A percentile compares a stretch with the other conserved stretches of the same genome.
Conservation (phyloP, 2,888 invertebrate genomes). For the Hoplodrina ambigua region DNA sequence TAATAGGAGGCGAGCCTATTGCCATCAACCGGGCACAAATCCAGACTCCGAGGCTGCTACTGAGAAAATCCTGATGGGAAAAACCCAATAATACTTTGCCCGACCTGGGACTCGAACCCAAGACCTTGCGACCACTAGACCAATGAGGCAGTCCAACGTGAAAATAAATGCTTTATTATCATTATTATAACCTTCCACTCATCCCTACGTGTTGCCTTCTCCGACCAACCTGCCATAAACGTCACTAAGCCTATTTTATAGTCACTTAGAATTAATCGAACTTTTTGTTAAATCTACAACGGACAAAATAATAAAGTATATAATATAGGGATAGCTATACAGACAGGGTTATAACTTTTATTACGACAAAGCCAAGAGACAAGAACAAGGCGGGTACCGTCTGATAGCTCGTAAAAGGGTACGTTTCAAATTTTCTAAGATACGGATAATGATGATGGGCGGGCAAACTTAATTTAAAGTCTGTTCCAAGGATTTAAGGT, state of each 20-base stretch:
- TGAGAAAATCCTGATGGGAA: too few relatives aligned
- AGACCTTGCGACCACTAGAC: too few relatives aligned
- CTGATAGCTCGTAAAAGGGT: constrained; percentile 63
- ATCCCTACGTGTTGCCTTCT: too few relatives aligned
- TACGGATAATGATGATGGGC: constrained; percentile 63
- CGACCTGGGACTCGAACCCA: too few relatives aligned
- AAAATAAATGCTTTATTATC: too few relatives aligned
- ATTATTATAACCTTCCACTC: too few relatives aligned
- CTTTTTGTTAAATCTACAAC: constrained; percentile 1
- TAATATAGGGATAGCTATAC: constrained; percentile 24
- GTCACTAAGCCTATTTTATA: neutral
- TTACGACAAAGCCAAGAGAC: constrained; percentile 53
- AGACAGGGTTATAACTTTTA: constrained; percentile 55
- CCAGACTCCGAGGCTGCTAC: too few relatives aligned
- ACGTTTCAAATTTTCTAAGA: constrained; percentile 65
- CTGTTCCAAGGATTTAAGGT: constrained; percentile 45
- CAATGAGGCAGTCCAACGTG: too few relatives aligned
- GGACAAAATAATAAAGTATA: constrained; percentile 14
- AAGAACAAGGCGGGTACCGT: constrained; percentile 59
- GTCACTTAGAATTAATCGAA: neutral
- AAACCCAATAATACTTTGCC: too few relatives aligned
- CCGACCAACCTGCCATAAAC: neutral
- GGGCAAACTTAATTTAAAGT: constrained; percentile 60
- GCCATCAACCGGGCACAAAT: too few relatives aligned
- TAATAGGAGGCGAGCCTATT: too few relatives aligned